Conservation (phyloP, 2,113 vertebrate species). For the Macquaria australasica region DNA sequence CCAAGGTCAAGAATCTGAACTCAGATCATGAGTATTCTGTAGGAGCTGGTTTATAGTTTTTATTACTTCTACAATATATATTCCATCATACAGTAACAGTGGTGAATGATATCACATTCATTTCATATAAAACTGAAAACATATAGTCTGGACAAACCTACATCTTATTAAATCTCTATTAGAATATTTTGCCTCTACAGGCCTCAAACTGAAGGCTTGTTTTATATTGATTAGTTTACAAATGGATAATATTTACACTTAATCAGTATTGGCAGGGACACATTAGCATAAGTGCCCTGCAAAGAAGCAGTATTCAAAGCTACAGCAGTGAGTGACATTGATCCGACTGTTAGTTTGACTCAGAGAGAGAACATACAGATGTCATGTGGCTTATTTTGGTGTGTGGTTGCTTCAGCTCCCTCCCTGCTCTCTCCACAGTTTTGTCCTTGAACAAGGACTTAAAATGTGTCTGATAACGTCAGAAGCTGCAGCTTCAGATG, state of each 20-base stretch:
- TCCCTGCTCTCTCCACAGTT: constrained; percentile 16
- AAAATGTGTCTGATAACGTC: not conserved
- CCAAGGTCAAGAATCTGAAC: not conserved
- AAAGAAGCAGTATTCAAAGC: not conserved
- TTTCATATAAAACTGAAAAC: not conserved
- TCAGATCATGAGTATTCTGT: not conserved
- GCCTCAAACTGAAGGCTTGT: not conserved
- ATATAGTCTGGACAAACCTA: not conserved
- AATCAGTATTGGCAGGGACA: not conserved
- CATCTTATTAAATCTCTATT: not conserved
- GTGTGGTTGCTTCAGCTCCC: not conserved
- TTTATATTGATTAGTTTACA: not conserved
- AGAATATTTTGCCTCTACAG: no score
- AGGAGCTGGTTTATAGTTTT: not conserved
- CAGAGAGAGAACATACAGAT: not conserved
- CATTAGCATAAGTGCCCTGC: not conserved
- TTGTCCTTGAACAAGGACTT: constrained; percentile 70
- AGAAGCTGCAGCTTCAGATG: constrained; percentile 6
- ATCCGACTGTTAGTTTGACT: not conserved
- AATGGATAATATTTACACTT: not conserved
- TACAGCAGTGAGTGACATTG: not conserved
- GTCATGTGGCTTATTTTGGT: not conserved
- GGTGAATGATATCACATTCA: not conserved
- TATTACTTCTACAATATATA: not conserved
- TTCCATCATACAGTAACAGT: not conserved